Conservation (phyloP, 2,797 vertebrate species). For the Lepilemur septentrionalis region DNA sequence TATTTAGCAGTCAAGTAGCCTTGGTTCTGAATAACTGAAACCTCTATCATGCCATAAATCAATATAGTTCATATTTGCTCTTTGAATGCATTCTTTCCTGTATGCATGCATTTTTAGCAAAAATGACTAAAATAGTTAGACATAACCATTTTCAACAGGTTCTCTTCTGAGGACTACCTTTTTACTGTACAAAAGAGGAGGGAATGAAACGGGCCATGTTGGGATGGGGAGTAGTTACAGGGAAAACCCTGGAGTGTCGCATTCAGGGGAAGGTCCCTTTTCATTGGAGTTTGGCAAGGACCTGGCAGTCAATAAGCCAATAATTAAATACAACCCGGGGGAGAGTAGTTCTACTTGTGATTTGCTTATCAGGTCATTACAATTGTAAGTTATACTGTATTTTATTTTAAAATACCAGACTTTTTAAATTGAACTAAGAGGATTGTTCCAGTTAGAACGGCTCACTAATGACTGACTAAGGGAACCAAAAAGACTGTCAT, state of each 20-base stretch:
- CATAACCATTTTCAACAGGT: neutral
- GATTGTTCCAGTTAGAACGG: neutral
- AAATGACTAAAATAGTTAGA: neutral
- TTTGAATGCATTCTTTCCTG: neutral
- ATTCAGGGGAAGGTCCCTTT: neutral
- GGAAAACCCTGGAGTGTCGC: neutral
- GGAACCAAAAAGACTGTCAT: neutral
- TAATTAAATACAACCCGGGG: neutral
- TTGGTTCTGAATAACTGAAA: neutral
- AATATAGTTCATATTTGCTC: neutral
- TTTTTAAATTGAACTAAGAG: conserved; percentile 19
- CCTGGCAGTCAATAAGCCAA: neutral
- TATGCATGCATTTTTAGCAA: neutral
- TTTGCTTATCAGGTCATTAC: neutral
- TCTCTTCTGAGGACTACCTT: neutral
- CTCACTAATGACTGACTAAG: neutral
- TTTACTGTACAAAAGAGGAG: neutral
- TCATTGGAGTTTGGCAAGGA: neutral
- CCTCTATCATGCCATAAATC: neutral
- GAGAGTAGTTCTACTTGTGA: neutral
- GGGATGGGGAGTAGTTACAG: neutral
- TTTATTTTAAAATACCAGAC: neutral
- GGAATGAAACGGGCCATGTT: neutral
- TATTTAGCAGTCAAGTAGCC: neutral
- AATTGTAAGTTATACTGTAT: neutral